Base-by-base conservation (phyloP, 2,113 vertebrate species). In the Thunnus maccoyii region DNA sequence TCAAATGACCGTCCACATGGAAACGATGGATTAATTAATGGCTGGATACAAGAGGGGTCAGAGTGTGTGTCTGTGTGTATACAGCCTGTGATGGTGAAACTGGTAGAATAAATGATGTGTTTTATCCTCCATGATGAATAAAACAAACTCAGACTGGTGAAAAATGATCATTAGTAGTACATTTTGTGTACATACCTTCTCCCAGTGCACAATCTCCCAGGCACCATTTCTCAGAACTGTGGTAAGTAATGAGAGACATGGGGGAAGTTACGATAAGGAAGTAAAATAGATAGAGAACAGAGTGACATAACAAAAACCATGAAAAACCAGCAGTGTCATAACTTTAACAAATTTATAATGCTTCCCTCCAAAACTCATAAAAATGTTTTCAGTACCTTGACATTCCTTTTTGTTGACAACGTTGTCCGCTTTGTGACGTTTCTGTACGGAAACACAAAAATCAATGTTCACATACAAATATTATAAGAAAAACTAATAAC, bases 161-260 rank as follows among this genome's bases (percentile, higher is more conserved):
- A 51, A 22, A 68, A 30, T 30, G 57, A 13, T 51, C 20, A 48
- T 41, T 51, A 36, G 41, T 70, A 44, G 78, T 47, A 56, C 52
- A 51, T 1, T 47, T 25, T 72, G 46, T 30, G 27, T 63, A 76
- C 88, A 83, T 96, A 99, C 98, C 97, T 99, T 99, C 93, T 98
- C 97, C 98, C 98, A 99, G 93, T 99, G 97, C 85, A 99, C 97
- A 86, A 99, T 99, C 94, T 99, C 98, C 98, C 98, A 99, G 75
- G 98, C 97, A 86, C 98, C 97, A 77, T 99, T 99, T 90, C 98
- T 95, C 88, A 99, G 83, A 20, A 99, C 98, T 99, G 89, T 47
- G 18, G 3, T 16, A 50, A 86, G 74, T 50, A 69, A 85, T 81
- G 64, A 76, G 1, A 67, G 73, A 52, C 14, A 68, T 12, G 60